Percentiles rank a stretch among this genome's conserved stretches.
phyloP scores from a whole-genome alignment of 2,888 invertebrate genomes.

The Synanthedon formicaeformis region DNA sequence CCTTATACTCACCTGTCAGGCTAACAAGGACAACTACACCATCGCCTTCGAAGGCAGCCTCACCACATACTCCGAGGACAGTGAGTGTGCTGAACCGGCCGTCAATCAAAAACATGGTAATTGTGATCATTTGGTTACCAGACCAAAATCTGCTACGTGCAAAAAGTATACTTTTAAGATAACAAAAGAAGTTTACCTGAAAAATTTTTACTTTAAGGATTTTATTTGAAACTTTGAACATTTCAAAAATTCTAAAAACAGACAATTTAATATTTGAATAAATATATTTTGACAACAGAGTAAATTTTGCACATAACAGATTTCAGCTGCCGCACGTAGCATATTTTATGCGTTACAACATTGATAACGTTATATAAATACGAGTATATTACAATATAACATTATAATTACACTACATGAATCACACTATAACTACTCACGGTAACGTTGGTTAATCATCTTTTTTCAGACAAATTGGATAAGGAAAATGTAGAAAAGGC shows the following conservation, averaged over 20 bases:
- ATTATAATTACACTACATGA: constrained; percentile 17
- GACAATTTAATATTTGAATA: no score
- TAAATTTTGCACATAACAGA: no score
- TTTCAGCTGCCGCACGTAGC: no score
- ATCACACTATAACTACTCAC: constrained; percentile 29
- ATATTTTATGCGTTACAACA: neutral
- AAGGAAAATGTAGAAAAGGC: constrained; percentile 41
- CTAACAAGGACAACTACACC: constrained; percentile 94
- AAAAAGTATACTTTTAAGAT: no score
- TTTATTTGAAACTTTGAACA: no score
- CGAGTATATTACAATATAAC: no score
- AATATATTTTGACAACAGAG: no score
- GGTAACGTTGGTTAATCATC: constrained; percentile 21
- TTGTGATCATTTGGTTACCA: neutral
- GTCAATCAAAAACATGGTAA: constrained; percentile 68
- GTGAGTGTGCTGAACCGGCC: constrained; percentile 73
- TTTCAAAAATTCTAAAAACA: no score
- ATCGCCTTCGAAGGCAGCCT: constrained; percentile 93
- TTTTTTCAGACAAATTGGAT: constrained; percentile 61
- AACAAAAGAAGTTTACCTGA: no score
- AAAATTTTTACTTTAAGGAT: neutral
- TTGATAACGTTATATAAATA: constrained; percentile 1
- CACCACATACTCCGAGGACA: constrained; percentile 87
- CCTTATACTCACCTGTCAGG: constrained; percentile 90
- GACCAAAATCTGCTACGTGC: no score